Conservation (phyloP, 2,797 vertebrate species). For the Typhlichthys eigenmanni region DNA sequence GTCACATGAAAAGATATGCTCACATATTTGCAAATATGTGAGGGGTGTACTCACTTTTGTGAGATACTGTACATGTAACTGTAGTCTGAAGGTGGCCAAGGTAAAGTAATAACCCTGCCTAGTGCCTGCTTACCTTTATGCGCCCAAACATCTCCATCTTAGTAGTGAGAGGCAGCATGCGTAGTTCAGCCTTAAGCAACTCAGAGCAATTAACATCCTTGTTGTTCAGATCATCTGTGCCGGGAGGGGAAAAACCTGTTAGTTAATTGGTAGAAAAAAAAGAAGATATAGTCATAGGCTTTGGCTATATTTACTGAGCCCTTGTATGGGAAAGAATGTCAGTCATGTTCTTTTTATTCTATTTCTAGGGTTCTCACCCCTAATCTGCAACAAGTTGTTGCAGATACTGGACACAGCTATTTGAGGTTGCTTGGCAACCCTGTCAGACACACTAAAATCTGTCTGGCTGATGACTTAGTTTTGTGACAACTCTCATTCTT, state of each 20-base stretch:
- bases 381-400: constrained; percentile 23
- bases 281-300: not conserved
- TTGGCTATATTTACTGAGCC: constrained; percentile 19
- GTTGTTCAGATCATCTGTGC: constrained; percentile 67
- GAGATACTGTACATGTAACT: too few species aligned
- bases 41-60: too few species aligned
- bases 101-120: not conserved
- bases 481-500: constrained; percentile 68
- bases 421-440: constrained; percentile 62
- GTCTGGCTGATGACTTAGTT: constrained; percentile 72
- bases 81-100: not conserved
- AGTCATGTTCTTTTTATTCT: constrained; percentile 7
- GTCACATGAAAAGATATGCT: too few species aligned
- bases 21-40: too few species aligned
- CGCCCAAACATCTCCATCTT: constrained; percentile 61
- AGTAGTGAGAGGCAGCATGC: constrained; percentile 39
- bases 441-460: constrained; percentile 59
- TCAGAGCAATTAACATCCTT: constrained; percentile 52
- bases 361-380: constrained; percentile 1
- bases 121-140: constrained; percentile 56
- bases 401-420: constrained; percentile 59
- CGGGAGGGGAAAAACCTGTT: constrained; percentile 27
- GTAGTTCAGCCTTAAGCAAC: constrained; percentile 56
- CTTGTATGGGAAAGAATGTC: constrained; percentile 37
- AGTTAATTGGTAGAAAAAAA: constrained; percentile 16